Evolutionary conservation across 2,113 vertebrate species (phyloP).

Genomic region (Stegastes partitus): DNA sequence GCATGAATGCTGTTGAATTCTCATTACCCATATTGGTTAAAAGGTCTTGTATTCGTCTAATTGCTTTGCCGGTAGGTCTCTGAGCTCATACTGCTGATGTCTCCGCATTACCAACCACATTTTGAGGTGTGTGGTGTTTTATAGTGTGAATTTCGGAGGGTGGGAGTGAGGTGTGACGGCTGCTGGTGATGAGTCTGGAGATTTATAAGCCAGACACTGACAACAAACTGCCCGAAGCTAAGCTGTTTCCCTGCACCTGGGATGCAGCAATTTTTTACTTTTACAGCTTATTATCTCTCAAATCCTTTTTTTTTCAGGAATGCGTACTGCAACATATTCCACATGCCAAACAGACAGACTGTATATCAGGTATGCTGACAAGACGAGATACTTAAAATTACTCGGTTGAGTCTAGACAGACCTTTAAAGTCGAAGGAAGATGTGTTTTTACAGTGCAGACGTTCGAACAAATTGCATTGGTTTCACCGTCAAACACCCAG

Average conservation of each 20-base stretch:
- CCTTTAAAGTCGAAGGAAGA: background rate
- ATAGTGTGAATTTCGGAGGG: slow-evolving; percentile 13
- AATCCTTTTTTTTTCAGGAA: slow-evolving; percentile 17
- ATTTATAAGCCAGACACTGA: slow-evolving; percentile 71
- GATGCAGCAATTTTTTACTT: slow-evolving; percentile 39
- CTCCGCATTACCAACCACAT: background rate
- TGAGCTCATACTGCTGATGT: background rate
- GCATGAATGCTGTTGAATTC: too few species aligned
- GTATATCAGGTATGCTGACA: background rate
- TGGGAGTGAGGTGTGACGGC: slow-evolving; percentile 30
- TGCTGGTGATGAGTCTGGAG: slow-evolving; percentile 41
- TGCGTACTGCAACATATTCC: background rate
- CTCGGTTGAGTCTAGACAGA: background rate
- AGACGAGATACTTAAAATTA: background rate
- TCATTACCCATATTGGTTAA: too few species aligned
- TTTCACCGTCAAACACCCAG: slow-evolving; percentile 6
- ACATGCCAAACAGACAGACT: slow-evolving; percentile 23
- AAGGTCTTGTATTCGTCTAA: background rate
- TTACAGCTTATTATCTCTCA: slow-evolving; percentile 21
- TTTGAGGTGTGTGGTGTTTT: slow-evolving; percentile 9
- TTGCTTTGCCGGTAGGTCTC: background rate
- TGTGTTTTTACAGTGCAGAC: too few species aligned
- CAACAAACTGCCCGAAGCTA: slow-evolving; percentile 47
- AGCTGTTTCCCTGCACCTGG: slow-evolving; percentile 65
- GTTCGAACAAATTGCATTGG: background rate